Evolutionary conservation across 2,888 invertebrate species (phyloP), one percentile per base, ranked within the genome.

Genomic region (Caenorhabditis sp.): DNA sequence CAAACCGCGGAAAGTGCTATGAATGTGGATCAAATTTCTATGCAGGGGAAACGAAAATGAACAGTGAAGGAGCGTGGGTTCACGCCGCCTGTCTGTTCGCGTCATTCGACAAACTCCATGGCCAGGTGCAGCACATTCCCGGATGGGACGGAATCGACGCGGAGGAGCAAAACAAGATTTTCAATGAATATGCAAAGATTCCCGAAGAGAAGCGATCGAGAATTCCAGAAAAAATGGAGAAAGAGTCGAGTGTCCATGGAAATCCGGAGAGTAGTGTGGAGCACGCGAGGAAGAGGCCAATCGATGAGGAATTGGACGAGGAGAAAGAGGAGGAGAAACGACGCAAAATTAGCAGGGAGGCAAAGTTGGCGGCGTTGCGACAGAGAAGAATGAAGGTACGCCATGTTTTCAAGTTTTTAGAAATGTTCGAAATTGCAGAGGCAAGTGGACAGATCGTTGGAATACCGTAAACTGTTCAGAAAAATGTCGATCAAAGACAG

Each of bases 401-500:
- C n/a, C n/a, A n/a, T n/a, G n/a, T n/a, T n/a, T n/a, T n/a, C 6
- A 27, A 27, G 43, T 45, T 41, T 59, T 37, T 11, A 37, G n/a
- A 37, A 37, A n/a, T n/a, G n/a, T n/a, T n/a, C n/a, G n/a, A n/a
- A 15, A 24, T 62, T 74, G 1, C 62, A 75, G 52, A 65, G 48
- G 24, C 95, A 96, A 90, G 94, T 93, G 87, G 92, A 94, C 86
- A 87, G 91, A 24, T 89, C 94, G 56, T 95, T 93, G 90, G 90
- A 92, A 56, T 91, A 92, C 79, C 91, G 93, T n/a, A 94, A 94
- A 88, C 74, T 90, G 1, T 88, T 94, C 30, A 90, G 92, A 77
- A 90, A 90, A 4, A 87, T 91, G 13, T 90, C 95, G 20, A 90
- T 93, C 85, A 85, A 89, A 0, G 92, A 94, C 15, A 90, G 95